Base-by-base conservation (phyloP, 2,888 invertebrate genomes). In the Barypeithes pellucidus region DNA sequence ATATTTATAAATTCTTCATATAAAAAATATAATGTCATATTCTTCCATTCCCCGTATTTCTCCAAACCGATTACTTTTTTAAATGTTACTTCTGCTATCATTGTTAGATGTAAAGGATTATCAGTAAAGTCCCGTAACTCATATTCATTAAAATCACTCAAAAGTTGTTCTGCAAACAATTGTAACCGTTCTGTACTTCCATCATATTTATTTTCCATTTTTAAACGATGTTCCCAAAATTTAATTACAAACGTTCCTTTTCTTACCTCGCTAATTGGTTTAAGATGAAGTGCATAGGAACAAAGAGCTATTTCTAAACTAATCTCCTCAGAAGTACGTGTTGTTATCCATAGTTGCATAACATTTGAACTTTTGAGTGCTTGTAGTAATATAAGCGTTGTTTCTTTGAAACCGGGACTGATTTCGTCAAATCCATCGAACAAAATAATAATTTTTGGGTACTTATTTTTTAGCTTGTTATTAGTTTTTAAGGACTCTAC, bases 341-440 rank as follows among this genome's bases (percentile, higher is more conserved):
- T 62, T 2, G 68, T 73, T 3, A 73, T 36, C 39, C 50, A 73
- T 16, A 68, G 47, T 54, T 67, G 67, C 14, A 24, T 1, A 18
- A 50, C 50, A 41, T 54, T 57, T 29, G 45, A 54, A 9, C 12
- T 3, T n/a, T 43, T 29, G 16, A 73, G 45, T 1, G 63, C 59
- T 68, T 63, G 63, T 12, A 73, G 22, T 59, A 73, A 36, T 1
- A 16, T 63, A n/a, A 73, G 41, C 2, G 73, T 73, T 24, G 68
- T n/a, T 20, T 62, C 20, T n/a, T 62, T 61, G 20, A 57, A 73
- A n/a, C 14, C 33, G 0, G 67, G 67, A 61, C 72, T 52, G 9
- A 72, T 67, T 57, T 72, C 72, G 57, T 72, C 73, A 45, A 73
- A 73, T 12, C 68, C 73, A 29, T 73, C 73, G 41, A 73, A 65